Base-by-base conservation (phyloP, 2,888 invertebrate genomes). In the Nymphalis polychloros region DNA sequence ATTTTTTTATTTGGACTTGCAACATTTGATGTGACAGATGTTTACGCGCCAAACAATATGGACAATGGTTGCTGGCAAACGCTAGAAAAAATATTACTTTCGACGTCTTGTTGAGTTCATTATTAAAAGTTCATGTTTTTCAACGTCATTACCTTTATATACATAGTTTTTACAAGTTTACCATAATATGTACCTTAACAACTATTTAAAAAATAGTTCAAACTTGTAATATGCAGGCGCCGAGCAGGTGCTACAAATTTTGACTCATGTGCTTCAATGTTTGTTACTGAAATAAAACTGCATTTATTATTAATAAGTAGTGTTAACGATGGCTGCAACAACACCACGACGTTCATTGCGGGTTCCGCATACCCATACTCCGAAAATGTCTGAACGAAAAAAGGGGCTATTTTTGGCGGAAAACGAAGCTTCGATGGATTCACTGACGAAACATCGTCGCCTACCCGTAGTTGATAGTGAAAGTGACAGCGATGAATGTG, bases 311-410 rank as follows among this genome's bases (percentile, higher is more conserved):
- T 59, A 62, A 57, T 31, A 57, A 61, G 41, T 20, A 62, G 35
- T 35, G 19, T 55, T 65, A 60, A 52, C 48, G 41, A 92, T 92
- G 92, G 84, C 92, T 75, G 81, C 87, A 74, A 81, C 78, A 71
- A 92, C 93, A 31, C 93, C 93, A 17, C 83, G 90, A 52, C 87
- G 91, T 67, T 89, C 90, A 20, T 75, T 86, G 68, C 85, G 91
- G 16, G 73, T 84, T 68, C 85, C 87, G 13, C 86, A 88, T 67
- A 84, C 76, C 59, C 91, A 93, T 73, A 94, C 95, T 1, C 94
- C 95, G 2, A 93, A 93, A 77, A 89, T 95, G 82, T 91, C 94
- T 0, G 94, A 94, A 74, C 90, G 95, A 41, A 94, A 95, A 78
- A 94, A 95, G 73, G 93, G 94, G 73, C 87, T 95, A 73, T 95